These are phyloP conservation scores for Zootoca vivipara DNA, from an alignment of 2,113 vertebrate species.

Conservation along the genomic window DNA sequence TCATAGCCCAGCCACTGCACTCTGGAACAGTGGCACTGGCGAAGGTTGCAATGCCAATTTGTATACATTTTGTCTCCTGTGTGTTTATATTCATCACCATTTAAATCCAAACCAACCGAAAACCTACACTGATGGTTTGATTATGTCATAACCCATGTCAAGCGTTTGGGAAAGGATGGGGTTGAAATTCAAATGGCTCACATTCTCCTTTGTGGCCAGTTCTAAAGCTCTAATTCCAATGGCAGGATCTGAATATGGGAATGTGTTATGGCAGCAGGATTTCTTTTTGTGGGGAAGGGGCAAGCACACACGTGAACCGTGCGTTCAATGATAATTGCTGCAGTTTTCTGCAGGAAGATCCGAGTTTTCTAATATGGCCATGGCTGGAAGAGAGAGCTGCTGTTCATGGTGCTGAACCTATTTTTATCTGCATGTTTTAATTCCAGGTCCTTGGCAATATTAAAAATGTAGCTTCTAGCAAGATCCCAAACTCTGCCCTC, in stretches of 20 bases:
- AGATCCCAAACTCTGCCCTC: no score
- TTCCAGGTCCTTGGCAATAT: not conserved
- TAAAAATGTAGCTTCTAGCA: not conserved
- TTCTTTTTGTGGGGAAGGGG: not conserved
- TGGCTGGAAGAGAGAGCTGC: not conserved
- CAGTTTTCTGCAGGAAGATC: no score
- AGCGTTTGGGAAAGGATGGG: not conserved
- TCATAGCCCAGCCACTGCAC: not conserved
- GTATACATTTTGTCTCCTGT: not conserved
- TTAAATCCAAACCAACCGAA: not conserved
- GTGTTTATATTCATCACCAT: not conserved
- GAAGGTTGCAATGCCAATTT: not conserved
- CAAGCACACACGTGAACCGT: not conserved
- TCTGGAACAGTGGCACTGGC: not conserved
- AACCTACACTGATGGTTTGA: not conserved
- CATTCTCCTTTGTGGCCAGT: not conserved
- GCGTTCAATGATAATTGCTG: not conserved
- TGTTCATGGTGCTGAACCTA: not conserved
- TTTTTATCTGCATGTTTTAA: not conserved
- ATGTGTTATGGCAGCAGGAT: not conserved
- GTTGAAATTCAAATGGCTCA: not conserved
- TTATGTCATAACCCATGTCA: not conserved
- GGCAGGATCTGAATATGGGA: not conserved
- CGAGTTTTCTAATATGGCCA: not conserved
- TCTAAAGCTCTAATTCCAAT: not conserved